Base-by-base conservation (phyloP, 2,113 vertebrate genomes). In the Boulengeromyrus knoepffleri region DNA sequence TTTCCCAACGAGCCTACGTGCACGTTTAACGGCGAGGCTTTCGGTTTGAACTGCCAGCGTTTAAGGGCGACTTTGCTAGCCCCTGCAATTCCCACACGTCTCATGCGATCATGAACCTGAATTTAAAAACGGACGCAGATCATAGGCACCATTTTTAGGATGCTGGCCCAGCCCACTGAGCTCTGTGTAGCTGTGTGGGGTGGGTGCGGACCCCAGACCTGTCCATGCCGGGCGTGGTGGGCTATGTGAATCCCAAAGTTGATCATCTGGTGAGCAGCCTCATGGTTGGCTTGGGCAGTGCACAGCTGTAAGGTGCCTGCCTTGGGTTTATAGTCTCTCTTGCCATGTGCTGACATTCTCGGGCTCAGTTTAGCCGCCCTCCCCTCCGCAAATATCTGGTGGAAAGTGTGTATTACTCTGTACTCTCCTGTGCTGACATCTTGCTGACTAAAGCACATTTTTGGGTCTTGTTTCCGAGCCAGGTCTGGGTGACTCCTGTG, bases 391-490 rank as follows among this genome's bases (percentile, higher is more conserved):
- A 47, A 87, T 36, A 39, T 58, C 85, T 52, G 42, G 15, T 80
- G 47, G 47, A 50, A 70, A 90, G 3, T 8, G 45, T 45, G 21
- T 80, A 77, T 36, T 53, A 52, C 39, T 77, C 74, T 88, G 91
- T 56, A 45, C 21, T 53, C 88, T 74, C 15, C 89, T 90, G 93
- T 52, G 74, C 53, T 46, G 74, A 13, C 47, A 45, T 31, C 13
- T 83, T 50, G n/a, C 47, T 66, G 12, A 39, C 3, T 46, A 42
- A 87, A 87, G 83, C 24, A 27, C 47, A 77, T 74, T 86, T 86
- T 86, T 47, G 31, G 17, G 74, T 19, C 36, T 80, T 80, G 39
- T 80, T 80, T 15, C 15, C 39, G 15, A 77, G 74, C 74, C 74
- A 80, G 31, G 74, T 80, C 36, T 80, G 74, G 74, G 31, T 77